phyloP scores from a whole-genome alignment of 2,888 invertebrate genomes.

The Bibio marci region DNA sequence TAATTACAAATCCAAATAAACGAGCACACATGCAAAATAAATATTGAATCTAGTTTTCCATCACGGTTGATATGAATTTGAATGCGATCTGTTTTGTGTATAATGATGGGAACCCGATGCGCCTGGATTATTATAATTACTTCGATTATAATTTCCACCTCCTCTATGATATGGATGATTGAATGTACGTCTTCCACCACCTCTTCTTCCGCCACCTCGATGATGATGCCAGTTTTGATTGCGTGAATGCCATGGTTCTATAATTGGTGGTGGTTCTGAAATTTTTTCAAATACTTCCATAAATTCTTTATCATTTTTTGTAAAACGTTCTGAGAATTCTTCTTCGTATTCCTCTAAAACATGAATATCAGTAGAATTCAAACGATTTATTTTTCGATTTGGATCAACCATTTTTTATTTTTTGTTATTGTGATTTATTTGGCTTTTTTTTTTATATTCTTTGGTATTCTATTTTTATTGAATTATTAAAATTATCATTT shows the following conservation, averaged over 20 bases:
- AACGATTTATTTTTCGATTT: conserved; percentile 28
- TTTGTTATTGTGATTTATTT: not conserved
- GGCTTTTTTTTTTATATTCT: not conserved
- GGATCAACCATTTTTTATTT: conserved; percentile 26
- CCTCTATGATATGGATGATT: not conserved
- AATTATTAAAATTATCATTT: not conserved
- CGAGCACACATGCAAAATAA: no score
- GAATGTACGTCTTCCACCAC: not conserved
- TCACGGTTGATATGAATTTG: no score
- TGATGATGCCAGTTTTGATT: not conserved
- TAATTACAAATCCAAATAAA: no score
- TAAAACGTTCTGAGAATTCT: conserved; percentile 41
- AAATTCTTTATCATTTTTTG: conserved; percentile 43
- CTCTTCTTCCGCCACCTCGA: not conserved
- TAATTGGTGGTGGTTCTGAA: conserved; percentile 36
- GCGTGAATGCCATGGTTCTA: conserved; percentile 34
- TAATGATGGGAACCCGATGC: not conserved
- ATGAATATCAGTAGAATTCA: conserved; percentile 38
- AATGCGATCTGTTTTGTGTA: not conserved
- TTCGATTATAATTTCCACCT: not conserved
- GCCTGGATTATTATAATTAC: not conserved
- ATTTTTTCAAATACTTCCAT: conserved; percentile 30
- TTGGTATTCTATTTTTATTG: not conserved
- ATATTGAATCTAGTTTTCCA: no score
- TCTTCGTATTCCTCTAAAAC: conserved; percentile 44